Conservation (phyloP, 2,113 vertebrate species). For the Caranx ignobilis region DNA sequence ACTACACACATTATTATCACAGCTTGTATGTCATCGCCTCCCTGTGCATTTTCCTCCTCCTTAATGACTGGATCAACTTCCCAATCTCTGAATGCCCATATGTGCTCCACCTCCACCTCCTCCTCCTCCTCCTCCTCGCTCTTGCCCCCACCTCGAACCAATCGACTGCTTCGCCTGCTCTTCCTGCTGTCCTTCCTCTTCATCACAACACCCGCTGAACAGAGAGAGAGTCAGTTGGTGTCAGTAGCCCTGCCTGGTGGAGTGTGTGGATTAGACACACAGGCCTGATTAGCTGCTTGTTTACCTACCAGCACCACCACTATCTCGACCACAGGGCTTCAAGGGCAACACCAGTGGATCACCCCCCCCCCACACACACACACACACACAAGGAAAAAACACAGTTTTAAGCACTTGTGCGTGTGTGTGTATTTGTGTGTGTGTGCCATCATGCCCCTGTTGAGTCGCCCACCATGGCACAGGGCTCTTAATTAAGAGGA, state of each 20-base stretch:
- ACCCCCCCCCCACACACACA: conserved; percentile 22
- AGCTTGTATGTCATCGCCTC: neutral
- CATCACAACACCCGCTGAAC: conserved; percentile 18
- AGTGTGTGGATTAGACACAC: conserved; percentile 65
- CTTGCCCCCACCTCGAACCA: conserved; percentile 20
- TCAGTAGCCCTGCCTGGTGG: conserved; percentile 59
- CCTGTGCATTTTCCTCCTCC: neutral
- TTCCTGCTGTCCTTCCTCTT: conserved; percentile 22
- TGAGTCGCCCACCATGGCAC: conserved; percentile 68
- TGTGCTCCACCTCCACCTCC: conserved; percentile 11
- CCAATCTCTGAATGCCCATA: conserved; percentile 21
- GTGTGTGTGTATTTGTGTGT: conserved; percentile 41
- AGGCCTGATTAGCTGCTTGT: conserved; percentile 75
- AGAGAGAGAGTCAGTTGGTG: conserved; percentile 41
- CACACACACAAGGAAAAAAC: conserved; percentile 37
- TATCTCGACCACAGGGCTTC: conserved; percentile 63
- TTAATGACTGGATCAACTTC: conserved; percentile 8
- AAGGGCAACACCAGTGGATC: conserved; percentile 68
- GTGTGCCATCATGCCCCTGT: conserved; percentile 62
- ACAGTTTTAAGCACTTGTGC: conserved; percentile 29
- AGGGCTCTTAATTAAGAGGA: conserved; percentile 78
- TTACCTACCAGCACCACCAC: conserved; percentile 66
- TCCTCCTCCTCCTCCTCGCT: conserved; percentile 4
- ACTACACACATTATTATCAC: neutral
- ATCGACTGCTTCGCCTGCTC: conserved; percentile 32